Evolutionary conservation across 2,888 invertebrate genomes (phyloP).

Genomic region (Tetragnatha montana): DNA sequence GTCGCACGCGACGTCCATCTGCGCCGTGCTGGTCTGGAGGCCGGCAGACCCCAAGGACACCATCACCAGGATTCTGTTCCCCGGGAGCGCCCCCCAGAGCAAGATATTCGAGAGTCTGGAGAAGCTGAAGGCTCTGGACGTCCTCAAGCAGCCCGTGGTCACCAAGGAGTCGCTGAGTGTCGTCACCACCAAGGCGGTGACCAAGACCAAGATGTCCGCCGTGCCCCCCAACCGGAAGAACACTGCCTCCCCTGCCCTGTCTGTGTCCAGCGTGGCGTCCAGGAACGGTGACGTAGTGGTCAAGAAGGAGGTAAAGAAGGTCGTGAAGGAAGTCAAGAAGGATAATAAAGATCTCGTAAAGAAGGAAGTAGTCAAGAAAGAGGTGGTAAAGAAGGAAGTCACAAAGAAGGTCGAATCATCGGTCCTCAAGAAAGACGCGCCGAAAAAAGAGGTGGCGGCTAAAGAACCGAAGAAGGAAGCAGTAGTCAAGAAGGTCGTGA

Average conservation of each 20-base stretch:
- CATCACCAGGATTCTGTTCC: constrained; percentile 94
- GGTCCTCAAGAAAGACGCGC: constrained; percentile 10
- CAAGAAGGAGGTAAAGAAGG: constrained; percentile 50
- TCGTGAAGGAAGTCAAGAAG: constrained; percentile 47
- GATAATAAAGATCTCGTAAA: constrained; percentile 30
- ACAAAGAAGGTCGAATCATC: neutral
- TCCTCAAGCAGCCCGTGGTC: constrained; percentile 63
- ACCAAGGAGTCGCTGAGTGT: constrained; percentile 58
- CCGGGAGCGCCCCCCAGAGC: constrained; percentile 95
- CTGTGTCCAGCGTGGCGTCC: constrained; percentile 55
- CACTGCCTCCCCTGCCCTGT: constrained; percentile 62
- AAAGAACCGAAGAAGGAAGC: constrained; percentile 54
- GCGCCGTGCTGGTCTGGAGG: constrained; percentile 94
- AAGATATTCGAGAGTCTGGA: constrained; percentile 97
- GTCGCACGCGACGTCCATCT: constrained; percentile 93
- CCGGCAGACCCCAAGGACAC: constrained; percentile 94
- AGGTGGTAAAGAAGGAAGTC: constrained; percentile 30
- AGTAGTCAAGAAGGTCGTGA: constrained; percentile 42
- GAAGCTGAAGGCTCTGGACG: constrained; percentile 83
- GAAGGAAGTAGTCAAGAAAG: constrained; percentile 36
- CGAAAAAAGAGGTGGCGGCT: constrained; percentile 39
- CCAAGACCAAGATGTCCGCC: constrained; percentile 38
- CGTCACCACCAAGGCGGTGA: constrained; percentile 28
- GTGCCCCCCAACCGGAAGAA: constrained; percentile 61
- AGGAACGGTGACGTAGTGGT: constrained; percentile 57